Percentiles rank a stretch among this genome's conserved stretches.
These are phyloP conservation scores for Sericinus montela DNA, from an alignment of 2,888 invertebrate species.

Conservation along the genomic window DNA sequence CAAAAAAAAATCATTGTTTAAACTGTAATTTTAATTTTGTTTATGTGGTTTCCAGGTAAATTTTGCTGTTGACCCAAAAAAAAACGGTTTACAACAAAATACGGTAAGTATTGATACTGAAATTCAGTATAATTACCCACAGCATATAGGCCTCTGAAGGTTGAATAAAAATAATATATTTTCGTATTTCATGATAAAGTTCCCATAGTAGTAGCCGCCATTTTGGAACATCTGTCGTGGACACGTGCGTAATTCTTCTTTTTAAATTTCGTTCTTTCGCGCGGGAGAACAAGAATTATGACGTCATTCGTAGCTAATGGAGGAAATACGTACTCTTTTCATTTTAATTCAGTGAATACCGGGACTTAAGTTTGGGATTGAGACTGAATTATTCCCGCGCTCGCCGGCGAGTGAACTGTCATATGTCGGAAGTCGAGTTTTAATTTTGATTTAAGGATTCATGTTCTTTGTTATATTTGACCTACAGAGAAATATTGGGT, in stretches of 20 bases:
- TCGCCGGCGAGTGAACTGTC: constrained; percentile 5
- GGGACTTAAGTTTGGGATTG: constrained; percentile 6
- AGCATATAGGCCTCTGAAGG: constrained; percentile 3
- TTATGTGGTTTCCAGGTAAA: constrained; percentile 16
- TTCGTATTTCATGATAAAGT: constrained; percentile 3
- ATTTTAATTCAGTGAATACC: constrained; percentile 12
- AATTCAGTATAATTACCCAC: constrained; percentile 4
- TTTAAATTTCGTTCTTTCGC: constrained; percentile 5
- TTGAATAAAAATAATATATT: constrained; percentile 10
- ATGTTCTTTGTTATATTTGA: not conserved
- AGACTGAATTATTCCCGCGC: constrained; percentile 12
- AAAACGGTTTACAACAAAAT: constrained; percentile 1
- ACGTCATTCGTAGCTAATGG: constrained; percentile 16
- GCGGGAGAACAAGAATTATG: constrained; percentile 7
- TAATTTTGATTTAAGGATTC: not conserved
- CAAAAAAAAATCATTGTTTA: no score
- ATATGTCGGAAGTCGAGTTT: constrained; percentile 5
- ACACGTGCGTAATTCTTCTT: constrained; percentile 8
- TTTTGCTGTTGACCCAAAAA: constrained; percentile 9
- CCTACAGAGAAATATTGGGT: no score
- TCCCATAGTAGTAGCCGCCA: constrained; percentile 1
- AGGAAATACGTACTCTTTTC: constrained; percentile 12
- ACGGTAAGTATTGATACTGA: constrained; percentile 4
- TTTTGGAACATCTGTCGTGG: constrained; percentile 11
- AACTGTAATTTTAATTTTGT: not conserved